phyloP scores from a whole-genome alignment of 2,113 vertebrate genomes.

The Micromys minutus region DNA sequence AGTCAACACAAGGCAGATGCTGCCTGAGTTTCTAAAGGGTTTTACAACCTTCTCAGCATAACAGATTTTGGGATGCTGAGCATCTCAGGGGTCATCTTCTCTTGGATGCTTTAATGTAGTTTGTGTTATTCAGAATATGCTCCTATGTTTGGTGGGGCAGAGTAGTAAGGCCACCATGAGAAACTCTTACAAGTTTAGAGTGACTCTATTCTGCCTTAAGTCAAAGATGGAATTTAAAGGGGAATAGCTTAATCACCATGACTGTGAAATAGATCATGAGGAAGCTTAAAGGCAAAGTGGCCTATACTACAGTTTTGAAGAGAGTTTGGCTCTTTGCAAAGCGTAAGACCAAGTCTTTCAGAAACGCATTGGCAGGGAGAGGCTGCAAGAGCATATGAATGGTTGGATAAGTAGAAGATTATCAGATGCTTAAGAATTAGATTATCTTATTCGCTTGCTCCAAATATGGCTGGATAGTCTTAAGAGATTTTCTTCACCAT shows the following conservation, averaged over 20 bases:
- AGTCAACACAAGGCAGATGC: not conserved
- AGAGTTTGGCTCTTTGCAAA: not conserved
- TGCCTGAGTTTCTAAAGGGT: not conserved
- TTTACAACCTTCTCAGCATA: not conserved
- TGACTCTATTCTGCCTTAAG: not conserved
- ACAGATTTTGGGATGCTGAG: not conserved
- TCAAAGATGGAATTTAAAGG: not conserved
- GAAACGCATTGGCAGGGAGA: not conserved
- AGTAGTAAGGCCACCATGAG: not conserved
- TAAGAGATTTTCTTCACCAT: not conserved
- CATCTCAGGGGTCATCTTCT: not conserved
- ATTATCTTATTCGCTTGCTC: not conserved
- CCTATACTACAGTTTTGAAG: not conserved
- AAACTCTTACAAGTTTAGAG: not conserved
- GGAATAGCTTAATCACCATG: not conserved
- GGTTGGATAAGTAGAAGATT: not conserved
- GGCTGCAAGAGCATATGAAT: not conserved
- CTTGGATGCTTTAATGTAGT: not conserved
- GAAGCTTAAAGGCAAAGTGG: not conserved
- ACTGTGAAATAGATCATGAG: not conserved
- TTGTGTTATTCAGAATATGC: not conserved
- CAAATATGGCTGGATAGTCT: not conserved
- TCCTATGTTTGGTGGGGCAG: not conserved
- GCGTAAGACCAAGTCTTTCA: not conserved
- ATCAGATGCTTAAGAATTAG: not conserved